phyloP scores from a whole-genome alignment of 2,113 vertebrate genomes.

The Callipepla californica region DNA sequence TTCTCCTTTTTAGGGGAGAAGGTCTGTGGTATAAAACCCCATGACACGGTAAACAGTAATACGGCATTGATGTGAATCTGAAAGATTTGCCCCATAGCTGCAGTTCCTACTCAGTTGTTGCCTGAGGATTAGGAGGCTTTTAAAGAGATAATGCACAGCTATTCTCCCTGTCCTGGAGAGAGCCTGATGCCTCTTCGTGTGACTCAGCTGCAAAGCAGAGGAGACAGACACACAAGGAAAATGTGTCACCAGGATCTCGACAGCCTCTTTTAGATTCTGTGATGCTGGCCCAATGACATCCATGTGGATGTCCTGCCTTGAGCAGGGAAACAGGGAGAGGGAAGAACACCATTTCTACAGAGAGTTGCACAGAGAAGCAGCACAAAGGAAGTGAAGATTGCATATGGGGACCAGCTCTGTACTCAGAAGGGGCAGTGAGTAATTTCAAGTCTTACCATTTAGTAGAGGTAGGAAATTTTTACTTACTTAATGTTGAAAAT shows the following conservation, averaged over 20 bases:
- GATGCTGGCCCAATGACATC: background rate
- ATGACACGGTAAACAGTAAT: background rate
- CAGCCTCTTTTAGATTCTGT: background rate
- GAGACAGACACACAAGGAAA: background rate
- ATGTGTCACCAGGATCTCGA: background rate
- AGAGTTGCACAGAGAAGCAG: background rate
- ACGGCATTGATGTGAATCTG: background rate
- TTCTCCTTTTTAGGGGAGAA: background rate
- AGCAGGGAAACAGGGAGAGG: background rate
- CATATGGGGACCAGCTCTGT: background rate
- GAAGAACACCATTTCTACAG: background rate
- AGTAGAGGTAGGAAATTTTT: background rate
- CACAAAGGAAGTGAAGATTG: background rate
- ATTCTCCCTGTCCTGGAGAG: conserved; percentile 24
- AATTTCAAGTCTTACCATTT: background rate
- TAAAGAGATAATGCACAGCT: conserved; percentile 29
- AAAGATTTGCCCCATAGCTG: background rate
- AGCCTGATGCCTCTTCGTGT: background rate
- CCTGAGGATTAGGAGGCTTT: conserved; percentile 44
- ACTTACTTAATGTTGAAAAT: background rate
- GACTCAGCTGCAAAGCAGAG: conserved; percentile 6
- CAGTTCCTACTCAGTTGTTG: conserved; percentile 20
- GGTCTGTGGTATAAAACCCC: background rate
- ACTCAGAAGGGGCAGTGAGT: background rate
- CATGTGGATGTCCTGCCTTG: background rate